These are phyloP conservation scores for Struthio camelus DNA, from an alignment of 2,113 vertebrate species.

Conservation along the genomic window DNA sequence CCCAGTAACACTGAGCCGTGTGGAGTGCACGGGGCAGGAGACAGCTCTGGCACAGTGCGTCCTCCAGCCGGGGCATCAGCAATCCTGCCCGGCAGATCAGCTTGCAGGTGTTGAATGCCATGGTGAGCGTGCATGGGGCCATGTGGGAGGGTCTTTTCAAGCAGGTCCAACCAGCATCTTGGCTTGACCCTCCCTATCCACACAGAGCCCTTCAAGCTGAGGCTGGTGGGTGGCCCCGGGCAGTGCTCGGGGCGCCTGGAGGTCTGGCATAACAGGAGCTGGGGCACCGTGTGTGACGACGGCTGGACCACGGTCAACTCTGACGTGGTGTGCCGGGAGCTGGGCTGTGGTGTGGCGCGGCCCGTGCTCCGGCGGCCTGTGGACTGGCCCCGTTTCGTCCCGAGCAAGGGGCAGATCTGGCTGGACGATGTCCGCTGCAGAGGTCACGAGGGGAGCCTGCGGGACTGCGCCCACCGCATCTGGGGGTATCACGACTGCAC, in stretches of 20 bases:
- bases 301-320: background rate
- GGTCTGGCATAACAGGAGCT: background rate
- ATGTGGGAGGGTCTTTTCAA: no score
- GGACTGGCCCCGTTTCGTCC: rapidly evolving
- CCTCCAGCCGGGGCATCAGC: background rate
- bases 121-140: background rate
- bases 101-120: background rate
- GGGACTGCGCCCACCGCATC: background rate
- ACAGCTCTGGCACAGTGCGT: background rate
- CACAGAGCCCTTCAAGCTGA: background rate
- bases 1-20: rapidly evolving
- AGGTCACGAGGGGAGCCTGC: background rate
- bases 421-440: background rate
- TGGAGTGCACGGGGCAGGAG: background rate
- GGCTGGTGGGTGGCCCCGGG: background rate
- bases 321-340: background rate
- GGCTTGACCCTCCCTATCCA: background rate
- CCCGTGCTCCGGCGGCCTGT: rapidly evolving
- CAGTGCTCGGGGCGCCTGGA: background rate
- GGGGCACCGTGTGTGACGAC: background rate
- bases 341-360: background rate
- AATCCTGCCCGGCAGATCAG: background rate
- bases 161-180: no score
- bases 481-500: background rate
- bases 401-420: background rate